Evolutionary conservation across 2,797 vertebrate genomes (phyloP), one percentile per base, ranked within the genome.

Genomic region (Meda fulgida): DNA sequence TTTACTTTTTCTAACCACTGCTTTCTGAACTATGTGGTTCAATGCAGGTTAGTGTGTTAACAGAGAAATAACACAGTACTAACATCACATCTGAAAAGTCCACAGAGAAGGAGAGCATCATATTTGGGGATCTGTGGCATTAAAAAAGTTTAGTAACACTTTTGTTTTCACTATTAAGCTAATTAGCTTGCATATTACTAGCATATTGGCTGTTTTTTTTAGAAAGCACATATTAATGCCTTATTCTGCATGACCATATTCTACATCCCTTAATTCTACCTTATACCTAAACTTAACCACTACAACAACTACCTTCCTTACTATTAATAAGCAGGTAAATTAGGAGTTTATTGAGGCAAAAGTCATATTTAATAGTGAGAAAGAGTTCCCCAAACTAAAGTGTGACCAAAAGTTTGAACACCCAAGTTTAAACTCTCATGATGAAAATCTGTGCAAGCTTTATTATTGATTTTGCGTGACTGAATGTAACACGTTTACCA

Each of bases 401-500:
- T 55, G 53, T 55, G 21, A 23, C 7, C 53, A 55, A 63, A 48
- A 73, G 29, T 23, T 75, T 53, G 5, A 73, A 73, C 29, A 5
- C 9, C 3, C 21, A 55, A 4, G 7, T n/a, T 55, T 77, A 77
- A 40, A 53, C 34, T 26, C 36, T 48, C 1, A 34, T 23, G 34
- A 38, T 77, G 6, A 40, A 77, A 38, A 77, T 53, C 11, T 80
- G 11, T 23, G 18, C 1, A 78, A 66, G 31, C 31, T 81, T 70
- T 81, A 58, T 58, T 70, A 43, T 29, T 13, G 9, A 79, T 43
- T 58, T 60, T 71, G 18, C n/a, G 31, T 23, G n/a, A 34, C 38
- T 81, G 16, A 58, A 48, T 58, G 19, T 53, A 58, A 71, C 29
- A 71, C 82, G 53, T 48, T 70, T 78, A 71, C 72, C 65, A 66